Evolutionary conservation across 2,797 vertebrate genomes (phyloP).

Genomic region (Typhlichthys eigenmanni): DNA sequence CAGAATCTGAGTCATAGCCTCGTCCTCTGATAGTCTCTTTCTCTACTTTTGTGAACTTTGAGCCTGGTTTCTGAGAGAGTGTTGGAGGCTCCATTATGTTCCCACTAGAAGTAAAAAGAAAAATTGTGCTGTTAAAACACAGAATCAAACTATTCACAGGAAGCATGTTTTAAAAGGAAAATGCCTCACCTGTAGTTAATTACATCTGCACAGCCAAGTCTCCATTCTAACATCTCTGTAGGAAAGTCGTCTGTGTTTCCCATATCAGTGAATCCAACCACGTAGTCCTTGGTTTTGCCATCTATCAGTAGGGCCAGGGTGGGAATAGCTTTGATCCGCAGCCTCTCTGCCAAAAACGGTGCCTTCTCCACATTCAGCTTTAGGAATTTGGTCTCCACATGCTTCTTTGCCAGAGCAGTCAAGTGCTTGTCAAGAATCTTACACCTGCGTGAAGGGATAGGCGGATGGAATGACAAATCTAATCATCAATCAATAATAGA

Average conservation of each 20-base stretch:
- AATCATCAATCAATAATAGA: background rate
- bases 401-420: constrained; percentile 89
- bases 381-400: constrained; percentile 96
- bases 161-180: background rate
- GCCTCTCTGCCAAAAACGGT: constrained; percentile 92
- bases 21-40: constrained; percentile 94
- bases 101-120: constrained; percentile 75
- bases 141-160: background rate
- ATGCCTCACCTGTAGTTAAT: constrained; percentile 90
- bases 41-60: constrained; percentile 91
- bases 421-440: constrained; percentile 95
- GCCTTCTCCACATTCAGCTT: constrained; percentile 96
- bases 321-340: constrained; percentile 91
- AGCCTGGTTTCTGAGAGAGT: constrained; percentile 80
- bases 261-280: constrained; percentile 92
- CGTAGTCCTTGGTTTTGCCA: constrained; percentile 93
- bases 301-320: constrained; percentile 91
- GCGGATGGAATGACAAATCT: constrained; percentile 10
- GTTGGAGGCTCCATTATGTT: constrained; percentile 92
- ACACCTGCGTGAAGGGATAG: constrained; percentile 75
- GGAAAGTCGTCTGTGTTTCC: constrained; percentile 96
- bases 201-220: constrained; percentile 88
- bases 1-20: constrained; percentile 88
- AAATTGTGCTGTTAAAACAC: background rate
- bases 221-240: constrained; percentile 95